Percentiles rank a stretch among this genome's conserved stretches.
Evolutionary conservation across 2,888 invertebrate genomes (phyloP).

Genomic region (Odontomyia ornata): DNA sequence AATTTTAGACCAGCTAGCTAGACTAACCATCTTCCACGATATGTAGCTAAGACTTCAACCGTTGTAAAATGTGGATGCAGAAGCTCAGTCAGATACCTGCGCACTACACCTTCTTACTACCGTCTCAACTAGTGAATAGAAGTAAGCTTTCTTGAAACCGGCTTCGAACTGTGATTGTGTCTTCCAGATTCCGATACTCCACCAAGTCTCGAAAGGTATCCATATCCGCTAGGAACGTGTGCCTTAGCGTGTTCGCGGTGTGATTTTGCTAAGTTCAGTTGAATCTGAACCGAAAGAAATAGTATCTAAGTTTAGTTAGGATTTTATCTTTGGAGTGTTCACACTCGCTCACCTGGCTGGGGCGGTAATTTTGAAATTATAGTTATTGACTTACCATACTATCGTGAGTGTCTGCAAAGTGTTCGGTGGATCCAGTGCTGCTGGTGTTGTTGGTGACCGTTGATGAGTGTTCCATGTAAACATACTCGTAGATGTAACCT

Average conservation of each 20-base stretch:
- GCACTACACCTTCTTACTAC: background rate
- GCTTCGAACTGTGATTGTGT: background rate
- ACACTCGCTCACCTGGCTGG: conserved; percentile 25
- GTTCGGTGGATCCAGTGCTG: conserved; percentile 16
- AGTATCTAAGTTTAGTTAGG: conserved; percentile 26
- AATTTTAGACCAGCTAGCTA: conserved; percentile 4
- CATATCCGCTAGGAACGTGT: background rate
- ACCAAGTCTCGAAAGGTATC: background rate
- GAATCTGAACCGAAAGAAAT: conserved; percentile 15
- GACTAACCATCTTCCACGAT: background rate
- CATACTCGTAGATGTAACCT: conserved; percentile 38
- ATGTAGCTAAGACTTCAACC: background rate
- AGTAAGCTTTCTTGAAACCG: conserved; percentile 23
- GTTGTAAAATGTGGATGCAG: background rate
- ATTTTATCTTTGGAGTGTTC: conserved; percentile 38
- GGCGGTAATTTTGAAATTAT: conserved; percentile 5
- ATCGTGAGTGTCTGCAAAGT: conserved; percentile 17
- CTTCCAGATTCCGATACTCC: conserved; percentile 21
- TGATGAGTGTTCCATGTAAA: conserved; percentile 17
- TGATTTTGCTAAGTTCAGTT: conserved; percentile 20
- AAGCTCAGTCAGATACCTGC: background rate
- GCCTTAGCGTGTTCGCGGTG: conserved; percentile 14
- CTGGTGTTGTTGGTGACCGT: conserved; percentile 26
- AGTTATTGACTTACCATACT: background rate
- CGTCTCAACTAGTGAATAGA: background rate